Base-by-base conservation (phyloP, 30 jellyfish, hydroid and myxozoan genomes). In the Phacellophora camtschatica region DNA sequence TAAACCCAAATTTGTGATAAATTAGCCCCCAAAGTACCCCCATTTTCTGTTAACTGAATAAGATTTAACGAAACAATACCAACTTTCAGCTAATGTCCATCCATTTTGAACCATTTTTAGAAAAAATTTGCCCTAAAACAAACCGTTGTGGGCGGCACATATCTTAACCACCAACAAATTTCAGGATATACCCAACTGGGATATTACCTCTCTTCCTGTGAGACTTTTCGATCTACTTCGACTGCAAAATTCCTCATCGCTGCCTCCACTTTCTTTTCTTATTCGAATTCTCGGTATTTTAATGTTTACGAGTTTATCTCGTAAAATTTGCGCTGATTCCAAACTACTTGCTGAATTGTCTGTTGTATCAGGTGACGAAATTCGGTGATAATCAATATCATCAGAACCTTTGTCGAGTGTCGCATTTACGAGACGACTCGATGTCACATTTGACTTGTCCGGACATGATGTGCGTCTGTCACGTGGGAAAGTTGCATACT, bases 331-430 rank as follows among this genome's bases (percentile, higher is more conserved):
- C 49, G 82, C 24, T 30, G 82, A 77, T 46, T 63, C 82, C 6
- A 77, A 66, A 68, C 90, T 77, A 66, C 90, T 77, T 28, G 90
- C 71, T 2, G 90, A 77, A 46, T 61, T 77, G 43, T 77, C 90
- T 29, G 90, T 77, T 3, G 90, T 59, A 18, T 77, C 90, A 7
- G 90, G 90, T 7, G 90, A 77, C 45, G 90, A 77, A 36, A 28
- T 19, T 28, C 74, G 35, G 11, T 48, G 90, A 20, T 59, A 77
- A 34, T 77, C 90, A 37, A 77, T 77, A 51, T 77, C 90, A 48
- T 77, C 90, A 18, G 90, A 77, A 22, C 90, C 90, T 45, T 46
- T 61, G 56, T 77, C 90, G 1, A 77, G 70, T 33, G 90, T 56
- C 2, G 90, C 90, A 20, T 63, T 64, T 29, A 46, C 82, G 15